A percentile compares a stretch with the other conserved stretches of the same genome.
Conservation (phyloP, 2,888 invertebrate genomes). For the Prosapia bicincta region DNA sequence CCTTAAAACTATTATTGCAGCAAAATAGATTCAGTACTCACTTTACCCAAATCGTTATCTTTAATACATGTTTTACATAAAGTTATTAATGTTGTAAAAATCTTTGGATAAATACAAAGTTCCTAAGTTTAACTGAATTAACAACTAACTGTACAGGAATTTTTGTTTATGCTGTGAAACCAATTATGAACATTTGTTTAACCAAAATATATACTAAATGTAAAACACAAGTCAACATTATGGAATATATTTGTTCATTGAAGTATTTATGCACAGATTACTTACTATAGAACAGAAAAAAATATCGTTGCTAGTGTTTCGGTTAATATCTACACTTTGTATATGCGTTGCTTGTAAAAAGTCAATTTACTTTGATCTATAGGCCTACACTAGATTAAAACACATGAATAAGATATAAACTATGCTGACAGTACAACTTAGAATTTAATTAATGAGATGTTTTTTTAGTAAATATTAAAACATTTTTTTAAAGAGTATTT, state of each 20-base stretch:
- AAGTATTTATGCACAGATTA: not conserved
- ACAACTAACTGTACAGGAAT: not conserved
- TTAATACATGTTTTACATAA: not conserved
- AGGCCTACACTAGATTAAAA: too few relatives aligned
- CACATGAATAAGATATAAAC: too few relatives aligned
- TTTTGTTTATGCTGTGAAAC: not conserved
- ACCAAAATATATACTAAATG: not conserved
- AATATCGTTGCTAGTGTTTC: too few relatives aligned
- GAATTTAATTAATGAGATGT: too few relatives aligned
- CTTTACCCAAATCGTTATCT: not conserved
- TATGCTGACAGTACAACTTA: too few relatives aligned
- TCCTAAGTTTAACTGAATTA: not conserved
- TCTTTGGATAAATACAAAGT: not conserved
- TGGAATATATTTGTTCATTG: not conserved
- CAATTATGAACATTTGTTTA: not conserved
- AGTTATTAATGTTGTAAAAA: not conserved
- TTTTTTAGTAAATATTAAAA: too few relatives aligned
- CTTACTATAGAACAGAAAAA: too few relatives aligned
- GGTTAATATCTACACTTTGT: too few relatives aligned
- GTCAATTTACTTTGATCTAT: too few relatives aligned
- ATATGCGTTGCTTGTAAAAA: too few relatives aligned
- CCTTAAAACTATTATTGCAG: conserved; percentile 2
- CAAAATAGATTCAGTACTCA: not conserved
- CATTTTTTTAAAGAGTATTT: too few relatives aligned
- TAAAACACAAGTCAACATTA: not conserved